These are phyloP conservation scores for Astreopora myriophthalma DNA, from an alignment of 64 coral and sea anemone species.

Conservation along the genomic window DNA sequence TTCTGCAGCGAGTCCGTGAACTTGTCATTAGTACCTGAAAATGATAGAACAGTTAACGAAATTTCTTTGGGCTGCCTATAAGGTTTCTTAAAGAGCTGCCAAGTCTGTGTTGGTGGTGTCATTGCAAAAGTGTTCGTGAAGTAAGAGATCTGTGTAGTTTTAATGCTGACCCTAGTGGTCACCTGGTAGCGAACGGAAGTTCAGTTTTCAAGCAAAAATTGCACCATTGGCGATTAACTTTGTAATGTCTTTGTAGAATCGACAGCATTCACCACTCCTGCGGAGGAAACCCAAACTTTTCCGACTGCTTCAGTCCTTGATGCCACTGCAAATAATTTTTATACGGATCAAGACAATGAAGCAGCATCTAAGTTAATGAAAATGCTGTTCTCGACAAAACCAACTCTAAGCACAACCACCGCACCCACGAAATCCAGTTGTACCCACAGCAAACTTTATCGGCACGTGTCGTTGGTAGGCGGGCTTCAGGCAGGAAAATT, in stretches of 20 bases:
- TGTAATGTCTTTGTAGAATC: neutral
- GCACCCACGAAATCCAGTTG: constrained; percentile 18
- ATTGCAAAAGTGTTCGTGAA: too few species aligned
- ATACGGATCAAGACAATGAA: neutral
- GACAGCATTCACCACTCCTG: neutral
- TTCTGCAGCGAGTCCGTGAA: too few species aligned
- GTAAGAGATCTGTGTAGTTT: too few species aligned
- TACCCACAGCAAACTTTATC: constrained; percentile 75
- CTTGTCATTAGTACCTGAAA: too few species aligned
- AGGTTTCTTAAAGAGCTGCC: too few species aligned
- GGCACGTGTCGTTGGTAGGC: constrained; percentile 81
- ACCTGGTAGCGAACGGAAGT: too few species aligned
- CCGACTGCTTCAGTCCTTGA: neutral
- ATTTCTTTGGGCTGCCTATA: too few species aligned
- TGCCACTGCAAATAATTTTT: neutral
- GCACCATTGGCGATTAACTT: too few species aligned
- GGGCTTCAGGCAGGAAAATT: constrained; percentile 84
- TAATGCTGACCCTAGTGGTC: too few species aligned
- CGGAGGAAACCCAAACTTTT: neutral
- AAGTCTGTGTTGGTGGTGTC: too few species aligned
- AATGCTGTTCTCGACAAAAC: neutral
- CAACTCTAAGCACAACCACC: neutral
- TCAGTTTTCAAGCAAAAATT: too few species aligned
- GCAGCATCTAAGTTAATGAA: neutral
- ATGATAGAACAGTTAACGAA: too few species aligned